A percentile compares a stretch with the other conserved stretches of the same genome.
Conservation (phyloP, 2,113 vertebrate species). For the Atractosteus spatula region DNA sequence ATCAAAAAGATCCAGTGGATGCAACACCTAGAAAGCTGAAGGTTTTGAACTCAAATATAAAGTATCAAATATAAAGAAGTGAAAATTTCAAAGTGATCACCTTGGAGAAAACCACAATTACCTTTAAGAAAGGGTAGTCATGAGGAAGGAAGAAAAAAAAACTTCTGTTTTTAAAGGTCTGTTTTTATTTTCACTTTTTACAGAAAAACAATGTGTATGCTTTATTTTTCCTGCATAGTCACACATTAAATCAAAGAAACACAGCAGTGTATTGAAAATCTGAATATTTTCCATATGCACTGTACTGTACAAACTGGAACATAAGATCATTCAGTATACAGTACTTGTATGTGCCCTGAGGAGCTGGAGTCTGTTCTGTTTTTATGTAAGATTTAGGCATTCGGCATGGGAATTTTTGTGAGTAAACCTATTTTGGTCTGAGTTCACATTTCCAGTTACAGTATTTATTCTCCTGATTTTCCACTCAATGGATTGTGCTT, state of each 20-base stretch:
- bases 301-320: constrained; percentile 24
- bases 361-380: constrained; percentile 27
- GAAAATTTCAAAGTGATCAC: constrained; percentile 40
- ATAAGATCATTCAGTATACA: constrained; percentile 18
- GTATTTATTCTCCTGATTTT: constrained; percentile 41
- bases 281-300: constrained; percentile 5
- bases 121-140: constrained; percentile 33
- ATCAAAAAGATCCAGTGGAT: constrained; percentile 31
- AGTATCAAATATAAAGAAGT: constrained; percentile 38
- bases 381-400: constrained; percentile 40
- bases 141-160: constrained; percentile 35
- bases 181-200: background rate
- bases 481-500: constrained; percentile 46
- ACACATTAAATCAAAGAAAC: constrained; percentile 15
- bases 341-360: constrained; percentile 32
- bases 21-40: constrained; percentile 49
- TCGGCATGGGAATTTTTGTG: constrained; percentile 48
- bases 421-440: constrained; percentile 42
- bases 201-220: too few species aligned
- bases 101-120: constrained; percentile 44
- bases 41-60: constrained; percentile 46
- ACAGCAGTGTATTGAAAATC: constrained; percentile 7
- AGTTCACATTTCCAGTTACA: constrained; percentile 43
- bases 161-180: constrained; percentile 44
- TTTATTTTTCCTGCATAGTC: constrained; percentile 15